A percentile compares a stretch with the other conserved stretches of the same genome.
These are phyloP conservation scores for Plebejus anna DNA, from an alignment of 2,888 invertebrate species.

Conservation along the genomic window DNA sequence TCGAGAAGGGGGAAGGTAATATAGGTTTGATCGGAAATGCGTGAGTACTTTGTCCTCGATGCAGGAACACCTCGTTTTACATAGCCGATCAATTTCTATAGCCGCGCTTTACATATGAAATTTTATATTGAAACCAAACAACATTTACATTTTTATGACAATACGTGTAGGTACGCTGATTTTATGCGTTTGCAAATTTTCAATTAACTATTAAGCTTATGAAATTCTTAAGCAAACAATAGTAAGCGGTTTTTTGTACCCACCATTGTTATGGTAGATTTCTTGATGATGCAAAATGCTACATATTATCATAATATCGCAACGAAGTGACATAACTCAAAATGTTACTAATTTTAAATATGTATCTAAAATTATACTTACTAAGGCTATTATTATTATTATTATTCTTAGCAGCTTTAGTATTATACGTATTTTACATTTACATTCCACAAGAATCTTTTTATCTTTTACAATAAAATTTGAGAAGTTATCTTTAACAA, in stretches of 20 bases:
- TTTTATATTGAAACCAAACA: constrained; percentile 18
- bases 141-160: constrained; percentile 15
- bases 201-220: background rate
- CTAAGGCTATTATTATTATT: too few species aligned
- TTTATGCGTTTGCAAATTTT: background rate
- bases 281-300: background rate
- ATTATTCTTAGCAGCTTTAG: too few species aligned
- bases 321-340: too few species aligned
- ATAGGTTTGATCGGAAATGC: constrained; percentile 71
- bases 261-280: background rate
- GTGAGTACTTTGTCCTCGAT: constrained; percentile 41
- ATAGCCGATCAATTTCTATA: constrained; percentile 33
- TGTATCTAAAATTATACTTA: too few species aligned
- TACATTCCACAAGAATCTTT: too few species aligned
- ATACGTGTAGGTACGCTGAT: background rate
- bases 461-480: too few species aligned
- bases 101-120: constrained; percentile 19
- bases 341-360: too few species aligned
- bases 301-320: too few species aligned
- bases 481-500: too few species aligned
- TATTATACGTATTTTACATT: too few species aligned
- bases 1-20: constrained; percentile 69
- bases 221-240: background rate
- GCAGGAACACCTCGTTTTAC: constrained; percentile 37
- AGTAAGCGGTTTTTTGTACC: too few species aligned